Conservation (phyloP, 2,888 invertebrate genomes). For the Trichopoda pennipes region DNA sequence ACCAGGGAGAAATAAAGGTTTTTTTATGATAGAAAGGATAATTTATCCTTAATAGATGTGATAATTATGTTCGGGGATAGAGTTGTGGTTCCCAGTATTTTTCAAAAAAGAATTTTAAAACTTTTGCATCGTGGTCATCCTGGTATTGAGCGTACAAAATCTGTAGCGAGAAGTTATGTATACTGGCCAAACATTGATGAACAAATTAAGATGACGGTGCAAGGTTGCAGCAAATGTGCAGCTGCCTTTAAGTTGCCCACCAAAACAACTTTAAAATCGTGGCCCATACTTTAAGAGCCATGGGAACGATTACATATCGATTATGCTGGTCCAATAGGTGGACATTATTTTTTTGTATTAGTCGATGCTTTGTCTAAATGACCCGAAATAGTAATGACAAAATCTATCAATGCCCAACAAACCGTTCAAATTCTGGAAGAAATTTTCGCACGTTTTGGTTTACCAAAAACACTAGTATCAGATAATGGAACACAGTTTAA, state of each 20-base stretch:
- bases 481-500: slow-evolving; percentile 56
- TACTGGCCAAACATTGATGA: slow-evolving; percentile 68
- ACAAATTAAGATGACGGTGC: slow-evolving; percentile 71
- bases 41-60: slow-evolving; percentile 55
- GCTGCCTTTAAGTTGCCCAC: slow-evolving; percentile 71
- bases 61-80: slow-evolving; percentile 63
- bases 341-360: slow-evolving; percentile 74
- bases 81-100: slow-evolving; percentile 59
- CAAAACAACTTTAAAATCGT: slow-evolving; percentile 70
- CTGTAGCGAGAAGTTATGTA: slow-evolving; percentile 72
- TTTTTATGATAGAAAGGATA: slow-evolving; percentile 63
- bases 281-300: slow-evolving; percentile 71
- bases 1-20: slow-evolving; percentile 38
- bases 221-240: slow-evolving; percentile 71
- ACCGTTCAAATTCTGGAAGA: slow-evolving; percentile 39
- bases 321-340: slow-evolving; percentile 76
- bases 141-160: slow-evolving; percentile 70
- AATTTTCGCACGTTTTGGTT: slow-evolving; percentile 68
- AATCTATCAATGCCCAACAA: slow-evolving; percentile 33
- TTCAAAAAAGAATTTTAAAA: slow-evolving; percentile 65
- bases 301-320: slow-evolving; percentile 80
- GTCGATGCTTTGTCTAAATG: slow-evolving; percentile 80
- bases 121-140: slow-evolving; percentile 71
- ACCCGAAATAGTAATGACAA: slow-evolving; percentile 75
- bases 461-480: slow-evolving; percentile 51